phyloP scores from a whole-genome alignment of 2,113 vertebrate genomes.

The Tenrec ecaudatus region DNA sequence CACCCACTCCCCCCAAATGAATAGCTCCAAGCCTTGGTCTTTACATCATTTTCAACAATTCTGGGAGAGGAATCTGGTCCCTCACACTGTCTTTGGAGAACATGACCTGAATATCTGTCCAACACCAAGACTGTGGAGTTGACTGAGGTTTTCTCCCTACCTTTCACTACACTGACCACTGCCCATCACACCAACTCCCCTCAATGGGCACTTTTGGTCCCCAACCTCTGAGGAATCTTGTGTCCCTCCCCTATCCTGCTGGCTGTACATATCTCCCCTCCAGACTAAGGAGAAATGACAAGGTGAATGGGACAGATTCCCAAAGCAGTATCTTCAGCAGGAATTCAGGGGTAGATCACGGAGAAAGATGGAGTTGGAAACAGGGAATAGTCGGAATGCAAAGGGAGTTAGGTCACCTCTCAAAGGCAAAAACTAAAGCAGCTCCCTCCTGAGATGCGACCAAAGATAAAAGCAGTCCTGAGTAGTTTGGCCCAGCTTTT shows the following conservation, averaged over 20 bases:
- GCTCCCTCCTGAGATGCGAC: background rate
- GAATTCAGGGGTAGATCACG: background rate
- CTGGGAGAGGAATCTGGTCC: background rate
- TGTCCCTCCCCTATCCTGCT: background rate
- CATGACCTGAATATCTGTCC: too few relatives aligned
- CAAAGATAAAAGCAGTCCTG: background rate
- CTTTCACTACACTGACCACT: accelerated
- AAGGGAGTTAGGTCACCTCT: background rate
- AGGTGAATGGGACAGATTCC: background rate
- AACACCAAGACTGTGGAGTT: background rate
- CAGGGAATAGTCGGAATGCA: background rate
- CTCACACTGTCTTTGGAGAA: background rate
- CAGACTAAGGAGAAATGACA: background rate
- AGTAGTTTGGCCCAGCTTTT: background rate
- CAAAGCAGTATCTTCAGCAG: background rate
- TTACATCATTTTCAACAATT: background rate
- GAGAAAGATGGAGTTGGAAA: background rate
- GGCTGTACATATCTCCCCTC: background rate
- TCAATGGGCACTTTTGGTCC: background rate
- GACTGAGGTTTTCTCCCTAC: background rate
- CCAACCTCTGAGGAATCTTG: background rate
- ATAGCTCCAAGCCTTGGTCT: background rate
- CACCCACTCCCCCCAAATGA: background rate
- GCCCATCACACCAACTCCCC: background rate
- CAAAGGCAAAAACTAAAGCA: background rate